phyloP scores from a whole-genome alignment of 2,888 invertebrate species.

The Lissonota sp. region DNA sequence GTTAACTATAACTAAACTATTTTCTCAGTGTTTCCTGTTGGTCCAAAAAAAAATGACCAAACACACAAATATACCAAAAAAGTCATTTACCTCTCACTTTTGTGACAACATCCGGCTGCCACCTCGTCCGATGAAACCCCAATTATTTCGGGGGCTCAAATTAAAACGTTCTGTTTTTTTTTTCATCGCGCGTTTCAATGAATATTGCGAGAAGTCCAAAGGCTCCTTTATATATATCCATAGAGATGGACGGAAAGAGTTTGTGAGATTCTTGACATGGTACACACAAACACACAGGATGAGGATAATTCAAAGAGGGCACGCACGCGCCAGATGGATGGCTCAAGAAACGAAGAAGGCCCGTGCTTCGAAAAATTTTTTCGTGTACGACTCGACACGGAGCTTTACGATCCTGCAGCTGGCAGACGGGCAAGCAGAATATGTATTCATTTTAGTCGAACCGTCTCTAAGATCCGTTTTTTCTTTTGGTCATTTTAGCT shows the following conservation, averaged over 20 bases:
- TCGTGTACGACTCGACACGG: slow-evolving; percentile 55
- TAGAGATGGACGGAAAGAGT: slow-evolving; percentile 27
- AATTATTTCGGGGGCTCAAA: neutral
- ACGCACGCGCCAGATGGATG: slow-evolving; percentile 83
- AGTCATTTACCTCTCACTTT: neutral
- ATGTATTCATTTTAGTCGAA: slow-evolving; percentile 23
- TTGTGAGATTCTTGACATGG: slow-evolving; percentile 51
- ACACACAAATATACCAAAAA: neutral
- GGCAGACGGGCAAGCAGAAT: slow-evolving; percentile 62
- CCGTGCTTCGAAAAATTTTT: slow-evolving; percentile 25
- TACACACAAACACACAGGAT: slow-evolving; percentile 59
- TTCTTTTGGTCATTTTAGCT: slow-evolving; percentile 15
- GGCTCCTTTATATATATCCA: neutral
- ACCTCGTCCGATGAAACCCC: neutral
- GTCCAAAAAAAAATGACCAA: slow-evolving; percentile 7
- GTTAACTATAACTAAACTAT: too few species aligned
- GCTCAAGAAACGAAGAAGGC: slow-evolving; percentile 66
- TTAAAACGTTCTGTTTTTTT: neutral
- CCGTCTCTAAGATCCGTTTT: slow-evolving; percentile 19
- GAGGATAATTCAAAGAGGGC: slow-evolving; percentile 81
- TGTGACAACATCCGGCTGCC: neutral
- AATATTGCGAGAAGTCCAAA: neutral
- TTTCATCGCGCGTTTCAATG: neutral
- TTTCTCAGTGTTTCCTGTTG: too few species aligned
- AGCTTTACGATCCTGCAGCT: slow-evolving; percentile 68